phyloP scores from a whole-genome alignment of 2,113 vertebrate genomes.

The Cnemophilus loriae region DNA sequence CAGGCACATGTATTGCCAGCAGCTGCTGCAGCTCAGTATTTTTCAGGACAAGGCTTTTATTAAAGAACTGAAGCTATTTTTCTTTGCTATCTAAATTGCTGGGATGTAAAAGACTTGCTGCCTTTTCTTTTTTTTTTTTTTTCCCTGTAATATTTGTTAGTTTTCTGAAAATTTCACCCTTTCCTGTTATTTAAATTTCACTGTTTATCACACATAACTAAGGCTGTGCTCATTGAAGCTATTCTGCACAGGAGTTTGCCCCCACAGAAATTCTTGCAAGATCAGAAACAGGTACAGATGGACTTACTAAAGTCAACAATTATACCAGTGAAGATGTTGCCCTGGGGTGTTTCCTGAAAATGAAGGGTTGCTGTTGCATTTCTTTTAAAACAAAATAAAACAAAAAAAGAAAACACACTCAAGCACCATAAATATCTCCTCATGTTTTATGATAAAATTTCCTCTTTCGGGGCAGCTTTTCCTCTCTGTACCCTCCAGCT shows the following conservation, averaged over 20 bases:
- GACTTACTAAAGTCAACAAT: background rate
- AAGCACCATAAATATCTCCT: background rate
- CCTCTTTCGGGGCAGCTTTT: background rate
- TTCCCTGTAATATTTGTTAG: background rate
- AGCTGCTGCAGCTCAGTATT: background rate
- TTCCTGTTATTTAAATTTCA: background rate
- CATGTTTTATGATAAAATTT: background rate
- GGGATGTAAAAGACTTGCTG: background rate
- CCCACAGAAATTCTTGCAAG: background rate
- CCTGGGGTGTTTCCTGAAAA: background rate
- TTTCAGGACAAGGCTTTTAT: background rate
- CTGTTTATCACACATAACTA: background rate
- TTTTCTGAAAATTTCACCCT: background rate
- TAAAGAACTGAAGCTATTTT: background rate
- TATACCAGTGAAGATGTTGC: background rate
- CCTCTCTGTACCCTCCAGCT: background rate
- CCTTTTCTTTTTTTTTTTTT: accelerated
- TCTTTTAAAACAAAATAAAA: background rate
- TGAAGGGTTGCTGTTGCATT: background rate
- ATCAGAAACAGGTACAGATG: background rate
- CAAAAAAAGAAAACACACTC: background rate
- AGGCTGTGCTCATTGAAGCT: background rate
- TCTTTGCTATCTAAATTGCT: background rate
- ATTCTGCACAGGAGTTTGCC: background rate
- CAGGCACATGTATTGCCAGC: background rate